Base-by-base conservation (phyloP, 2,113 vertebrate species). In the Leucosticte australis region DNA sequence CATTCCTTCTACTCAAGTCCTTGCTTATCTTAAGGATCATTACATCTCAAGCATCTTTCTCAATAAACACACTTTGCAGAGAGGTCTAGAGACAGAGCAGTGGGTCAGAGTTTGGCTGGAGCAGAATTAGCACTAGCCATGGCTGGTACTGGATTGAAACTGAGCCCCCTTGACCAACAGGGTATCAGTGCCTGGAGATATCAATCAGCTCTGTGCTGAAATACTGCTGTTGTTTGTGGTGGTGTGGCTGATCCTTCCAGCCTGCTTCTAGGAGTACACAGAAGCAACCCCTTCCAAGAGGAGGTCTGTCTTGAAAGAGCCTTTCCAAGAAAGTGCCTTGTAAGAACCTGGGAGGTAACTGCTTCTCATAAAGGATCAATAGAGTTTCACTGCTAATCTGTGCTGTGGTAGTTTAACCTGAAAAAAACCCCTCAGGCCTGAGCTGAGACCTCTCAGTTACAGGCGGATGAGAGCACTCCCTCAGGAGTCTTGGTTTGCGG, bases 381-480 rank as follows among this genome's bases (percentile, higher is more conserved):
- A 49, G 15, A 67, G 24, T 87, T 68, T 64, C 44, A 60, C 63
- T 53, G 33, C 68, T 89, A 46, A 83, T 94, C 57, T 3, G 5
- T 87, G 55, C 73, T 73, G n/a, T 89, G 46, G 71, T 78, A 92
- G 46, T 83, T 89, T 89, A 91, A 89, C 70, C 60, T 84, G 76
- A 62, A 83, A 85, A 92, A 96, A 79, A 0, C 1, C 60, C 89
- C 79, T 92, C 87, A 85, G 52, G 31, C 63, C 63, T 59, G 70
- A 90, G 41, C 27, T 44, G 67, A 86, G 76, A 77, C 50, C 13
- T 93, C 83, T 92, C 88, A 92, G 78, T 94, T 90, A 77, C 57
- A 52, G 15, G 49, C 64, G 59, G 76, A 81, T 74, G 67, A 81
- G 78, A 92, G 50, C 46, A 6, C 13, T 96, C 94, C 68, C 92